These are phyloP conservation scores for Myotis pilosus DNA, from an alignment of 2,797 vertebrate species.

Conservation along the genomic window DNA sequence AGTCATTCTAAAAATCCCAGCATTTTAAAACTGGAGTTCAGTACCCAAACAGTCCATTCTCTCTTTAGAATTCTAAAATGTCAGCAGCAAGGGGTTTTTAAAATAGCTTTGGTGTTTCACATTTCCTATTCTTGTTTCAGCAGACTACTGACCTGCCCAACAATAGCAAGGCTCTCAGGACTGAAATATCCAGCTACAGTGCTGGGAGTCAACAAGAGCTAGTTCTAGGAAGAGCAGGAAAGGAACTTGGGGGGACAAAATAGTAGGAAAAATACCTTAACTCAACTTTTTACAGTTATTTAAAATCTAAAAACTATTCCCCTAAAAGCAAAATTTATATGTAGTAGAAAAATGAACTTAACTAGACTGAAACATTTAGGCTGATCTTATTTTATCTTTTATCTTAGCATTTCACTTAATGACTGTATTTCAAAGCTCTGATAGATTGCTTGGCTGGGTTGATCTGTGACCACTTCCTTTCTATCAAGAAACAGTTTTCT, in stretches of 20 bases:
- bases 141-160: background rate
- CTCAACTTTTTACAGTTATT: background rate
- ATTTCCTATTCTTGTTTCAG: slow-evolving; percentile 4
- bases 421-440: background rate
- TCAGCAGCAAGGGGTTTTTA: background rate
- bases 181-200: background rate
- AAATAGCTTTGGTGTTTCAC: slow-evolving; percentile 31
- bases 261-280: background rate
- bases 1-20: background rate
- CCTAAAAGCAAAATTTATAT: background rate
- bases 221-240: background rate
- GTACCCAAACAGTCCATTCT: background rate
- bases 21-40: background rate
- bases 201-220: background rate
- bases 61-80: background rate
- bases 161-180: slow-evolving; percentile 5
- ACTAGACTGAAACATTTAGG: background rate
- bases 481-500: slow-evolving; percentile 26
- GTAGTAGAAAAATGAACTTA: background rate
- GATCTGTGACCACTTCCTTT: slow-evolving; percentile 46
- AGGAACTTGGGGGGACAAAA: background rate
- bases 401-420: background rate
- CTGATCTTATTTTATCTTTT: background rate
- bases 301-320: background rate
- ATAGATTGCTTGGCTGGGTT: background rate